Percentiles rank a stretch among this genome's conserved stretches.
These are phyloP conservation scores for Microplitis mediator DNA, from an alignment of 1,140 invertebrate species.

Conservation along the genomic window DNA sequence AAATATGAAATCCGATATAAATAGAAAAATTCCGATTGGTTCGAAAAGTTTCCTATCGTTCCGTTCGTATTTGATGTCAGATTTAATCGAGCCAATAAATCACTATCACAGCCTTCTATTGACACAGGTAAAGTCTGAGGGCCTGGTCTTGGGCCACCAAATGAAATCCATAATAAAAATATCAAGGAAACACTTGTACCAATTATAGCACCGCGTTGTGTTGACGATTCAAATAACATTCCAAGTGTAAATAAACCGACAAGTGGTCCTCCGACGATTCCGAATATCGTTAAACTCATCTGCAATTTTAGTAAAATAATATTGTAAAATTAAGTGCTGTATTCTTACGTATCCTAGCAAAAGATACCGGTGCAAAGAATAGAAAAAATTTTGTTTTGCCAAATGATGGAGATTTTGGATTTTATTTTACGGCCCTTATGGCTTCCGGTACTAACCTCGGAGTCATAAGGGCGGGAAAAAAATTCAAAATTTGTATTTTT, in stretches of 20 bases:
- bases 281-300: slow-evolving; percentile 79
- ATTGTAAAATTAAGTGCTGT: neutral
- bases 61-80: too few relatives aligned
- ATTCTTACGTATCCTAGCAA: too few relatives aligned
- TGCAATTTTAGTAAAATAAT: slow-evolving; percentile 49
- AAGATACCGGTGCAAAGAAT: too few relatives aligned
- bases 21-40: slow-evolving; percentile 43
- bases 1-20: slow-evolving; percentile 84
- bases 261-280: slow-evolving; percentile 81
- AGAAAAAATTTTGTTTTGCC: too few relatives aligned
- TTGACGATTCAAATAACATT: slow-evolving; percentile 71
- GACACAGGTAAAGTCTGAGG: slow-evolving; percentile 31
- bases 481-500: too few relatives aligned
- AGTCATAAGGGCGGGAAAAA: too few relatives aligned
- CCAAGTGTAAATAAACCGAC: slow-evolving; percentile 81
- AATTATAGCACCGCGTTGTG: slow-evolving; percentile 72
- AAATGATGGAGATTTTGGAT: too few relatives aligned
- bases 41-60: neutral
- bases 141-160: slow-evolving; percentile 77
- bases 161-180: slow-evolving; percentile 83
- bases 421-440: too few relatives aligned
- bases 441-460: too few relatives aligned
- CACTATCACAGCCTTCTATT: slow-evolving; percentile 33
- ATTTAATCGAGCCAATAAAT: too few relatives aligned
- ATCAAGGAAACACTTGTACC: slow-evolving; percentile 72